phyloP scores from a whole-genome alignment of 2,888 invertebrate genomes.

The Deroplatys truncata region DNA sequence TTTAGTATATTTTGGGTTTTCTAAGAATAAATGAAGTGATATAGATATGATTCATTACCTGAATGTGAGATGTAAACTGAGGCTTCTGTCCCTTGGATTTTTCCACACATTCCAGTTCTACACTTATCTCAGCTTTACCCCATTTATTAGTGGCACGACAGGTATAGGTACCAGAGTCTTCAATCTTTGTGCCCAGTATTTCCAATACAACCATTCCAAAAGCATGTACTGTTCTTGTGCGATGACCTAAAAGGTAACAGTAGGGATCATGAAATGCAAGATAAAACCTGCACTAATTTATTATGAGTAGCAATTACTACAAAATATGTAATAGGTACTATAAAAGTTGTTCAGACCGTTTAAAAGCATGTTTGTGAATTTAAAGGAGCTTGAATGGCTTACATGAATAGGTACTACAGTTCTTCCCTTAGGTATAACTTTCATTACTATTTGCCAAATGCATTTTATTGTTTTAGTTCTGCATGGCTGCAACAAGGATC shows the following conservation, averaged over 20 bases:
- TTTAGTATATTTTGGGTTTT: too few relatives aligned
- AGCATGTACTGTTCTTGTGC: conserved; percentile 89
- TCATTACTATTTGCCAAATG: too few relatives aligned
- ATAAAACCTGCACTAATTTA: not conserved
- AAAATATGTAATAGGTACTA: too few relatives aligned
- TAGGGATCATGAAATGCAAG: not conserved
- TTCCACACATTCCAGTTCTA: conserved; percentile 76
- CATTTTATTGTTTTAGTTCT: too few relatives aligned
- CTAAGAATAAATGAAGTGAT: too few relatives aligned
- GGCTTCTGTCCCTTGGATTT: conserved; percentile 83
- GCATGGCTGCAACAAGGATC: too few relatives aligned
- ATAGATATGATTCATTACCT: conserved; percentile 33
- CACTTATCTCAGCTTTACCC: conserved; percentile 83
- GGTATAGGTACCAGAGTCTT: conserved; percentile 86
- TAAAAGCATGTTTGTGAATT: too few relatives aligned
- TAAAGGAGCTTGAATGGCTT: too few relatives aligned
- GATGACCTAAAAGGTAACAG: conserved; percentile 52
- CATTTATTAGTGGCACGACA: conserved; percentile 87
- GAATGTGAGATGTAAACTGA: conserved; percentile 80
- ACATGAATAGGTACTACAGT: too few relatives aligned
- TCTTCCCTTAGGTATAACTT: too few relatives aligned
- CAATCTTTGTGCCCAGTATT: conserved; percentile 88
- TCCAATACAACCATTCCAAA: conserved; percentile 97
- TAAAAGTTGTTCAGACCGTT: too few relatives aligned
- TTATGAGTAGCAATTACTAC: not conserved